Evolutionary conservation across 2,113 vertebrate species (phyloP).

Genomic region (Calidris pugnax): DNA sequence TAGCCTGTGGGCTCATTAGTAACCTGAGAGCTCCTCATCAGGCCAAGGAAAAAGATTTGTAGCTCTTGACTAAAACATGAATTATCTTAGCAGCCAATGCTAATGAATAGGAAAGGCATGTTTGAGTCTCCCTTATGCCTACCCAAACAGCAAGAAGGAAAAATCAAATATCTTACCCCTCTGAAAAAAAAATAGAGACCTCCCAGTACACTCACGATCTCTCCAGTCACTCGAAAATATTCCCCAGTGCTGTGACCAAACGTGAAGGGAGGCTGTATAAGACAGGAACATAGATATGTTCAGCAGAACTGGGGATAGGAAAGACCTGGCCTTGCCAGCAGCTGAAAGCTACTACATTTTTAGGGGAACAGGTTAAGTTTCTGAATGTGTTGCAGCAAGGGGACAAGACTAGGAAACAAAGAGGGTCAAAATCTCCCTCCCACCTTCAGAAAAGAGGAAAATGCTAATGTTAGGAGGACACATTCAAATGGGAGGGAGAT

Average conservation of each 20-base stretch:
- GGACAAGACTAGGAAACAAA: background rate
- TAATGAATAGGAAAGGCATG: background rate
- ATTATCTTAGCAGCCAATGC: background rate
- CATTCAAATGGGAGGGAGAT: background rate
- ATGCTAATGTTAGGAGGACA: background rate
- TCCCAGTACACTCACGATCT: conserved; percentile 77
- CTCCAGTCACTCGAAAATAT: conserved; percentile 82
- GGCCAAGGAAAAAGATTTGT: background rate
- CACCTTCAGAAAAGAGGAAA: background rate
- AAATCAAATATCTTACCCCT: conserved; percentile 80
- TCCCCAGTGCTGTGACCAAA: conserved; percentile 50
- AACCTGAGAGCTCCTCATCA: background rate
- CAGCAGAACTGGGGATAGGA: background rate
- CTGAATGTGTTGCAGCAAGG: background rate
- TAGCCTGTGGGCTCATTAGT: background rate
- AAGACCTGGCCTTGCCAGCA: background rate
- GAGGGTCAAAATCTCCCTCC: background rate
- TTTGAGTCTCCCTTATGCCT: background rate
- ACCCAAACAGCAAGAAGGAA: background rate
- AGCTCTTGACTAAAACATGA: background rate
- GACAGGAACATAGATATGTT: background rate
- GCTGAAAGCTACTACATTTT: background rate
- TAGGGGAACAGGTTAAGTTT: background rate
- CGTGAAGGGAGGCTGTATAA: conserved; percentile 77
- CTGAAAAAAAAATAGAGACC: conserved; percentile 87